Evolutionary conservation across 2,797 vertebrate species (phyloP).

Genomic region (Passerculus sandwichensis): DNA sequence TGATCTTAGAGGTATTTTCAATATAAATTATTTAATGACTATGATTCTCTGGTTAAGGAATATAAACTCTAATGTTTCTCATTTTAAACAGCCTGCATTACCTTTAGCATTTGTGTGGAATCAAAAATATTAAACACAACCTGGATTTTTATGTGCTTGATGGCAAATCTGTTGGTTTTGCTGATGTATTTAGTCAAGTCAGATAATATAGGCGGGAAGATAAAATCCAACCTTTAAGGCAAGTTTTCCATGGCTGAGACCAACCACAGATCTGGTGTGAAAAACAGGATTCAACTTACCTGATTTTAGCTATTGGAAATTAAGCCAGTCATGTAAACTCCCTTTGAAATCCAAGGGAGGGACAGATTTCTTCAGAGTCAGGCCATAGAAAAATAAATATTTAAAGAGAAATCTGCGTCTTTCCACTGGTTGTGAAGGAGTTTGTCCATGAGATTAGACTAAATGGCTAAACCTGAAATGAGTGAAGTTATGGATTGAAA

Average conservation of each 20-base stretch:
- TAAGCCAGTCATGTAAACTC: neutral
- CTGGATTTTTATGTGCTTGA: no score
- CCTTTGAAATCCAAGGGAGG: neutral
- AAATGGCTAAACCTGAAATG: neutral
- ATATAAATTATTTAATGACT: neutral
- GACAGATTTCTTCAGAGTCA: neutral
- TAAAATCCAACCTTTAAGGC: neutral
- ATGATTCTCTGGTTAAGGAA: neutral
- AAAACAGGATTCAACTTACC: neutral
- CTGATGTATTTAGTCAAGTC: neutral
- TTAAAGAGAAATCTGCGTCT: neutral
- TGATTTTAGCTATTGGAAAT: neutral
- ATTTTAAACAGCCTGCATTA: neutral
- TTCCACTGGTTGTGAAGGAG: neutral
- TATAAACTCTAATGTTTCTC: neutral
- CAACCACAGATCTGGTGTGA: neutral
- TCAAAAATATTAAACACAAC: neutral
- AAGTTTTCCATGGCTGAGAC: neutral
- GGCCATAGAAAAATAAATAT: neutral
- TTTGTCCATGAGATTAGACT: neutral
- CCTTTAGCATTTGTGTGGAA: neutral
- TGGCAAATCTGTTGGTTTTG: neutral
- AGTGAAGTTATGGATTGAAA: neutral
- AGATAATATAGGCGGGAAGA: neutral
- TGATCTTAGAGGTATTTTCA: neutral